These are phyloP conservation scores for Siniperca obscura DNA, from an alignment of 2,797 vertebrate species.

Conservation along the genomic window DNA sequence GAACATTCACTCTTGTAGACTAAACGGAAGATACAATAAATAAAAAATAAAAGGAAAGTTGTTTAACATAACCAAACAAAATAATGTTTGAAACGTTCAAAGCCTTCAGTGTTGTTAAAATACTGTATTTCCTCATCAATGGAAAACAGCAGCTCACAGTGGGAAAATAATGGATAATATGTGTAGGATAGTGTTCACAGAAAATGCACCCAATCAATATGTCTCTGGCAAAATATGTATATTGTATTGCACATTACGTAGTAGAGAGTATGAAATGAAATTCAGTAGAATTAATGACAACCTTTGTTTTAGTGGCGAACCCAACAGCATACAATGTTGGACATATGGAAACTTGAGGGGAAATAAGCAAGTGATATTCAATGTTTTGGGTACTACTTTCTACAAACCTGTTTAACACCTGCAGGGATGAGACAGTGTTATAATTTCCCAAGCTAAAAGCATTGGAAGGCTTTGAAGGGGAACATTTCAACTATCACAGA, in stretches of 20 bases:
- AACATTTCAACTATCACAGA: constrained; percentile 29
- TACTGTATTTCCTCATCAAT: neutral
- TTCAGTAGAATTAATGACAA: neutral
- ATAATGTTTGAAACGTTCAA: neutral
- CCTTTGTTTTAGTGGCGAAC: neutral
- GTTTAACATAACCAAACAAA: neutral
- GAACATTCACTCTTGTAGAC: neutral
- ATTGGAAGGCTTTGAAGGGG: constrained; percentile 28
- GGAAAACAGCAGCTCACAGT: neutral
- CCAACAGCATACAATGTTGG: neutral
- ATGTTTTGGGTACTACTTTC: neutral
- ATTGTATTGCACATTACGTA: neutral
- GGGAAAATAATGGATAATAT: neutral
- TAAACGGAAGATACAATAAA: neutral
- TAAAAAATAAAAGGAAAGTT: neutral
- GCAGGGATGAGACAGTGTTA: neutral
- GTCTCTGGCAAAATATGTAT: neutral
- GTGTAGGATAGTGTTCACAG: neutral
- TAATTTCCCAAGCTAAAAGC: constrained; percentile 18
- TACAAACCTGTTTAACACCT: constrained; percentile 8
- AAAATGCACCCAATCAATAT: neutral
- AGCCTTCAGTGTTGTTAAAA: neutral
- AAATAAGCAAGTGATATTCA: neutral
- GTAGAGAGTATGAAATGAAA: too few relatives aligned
- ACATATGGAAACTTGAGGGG: neutral